Evolutionary conservation across 2,888 invertebrate species (phyloP).

Genomic region (Scaptomyza flava): DNA sequence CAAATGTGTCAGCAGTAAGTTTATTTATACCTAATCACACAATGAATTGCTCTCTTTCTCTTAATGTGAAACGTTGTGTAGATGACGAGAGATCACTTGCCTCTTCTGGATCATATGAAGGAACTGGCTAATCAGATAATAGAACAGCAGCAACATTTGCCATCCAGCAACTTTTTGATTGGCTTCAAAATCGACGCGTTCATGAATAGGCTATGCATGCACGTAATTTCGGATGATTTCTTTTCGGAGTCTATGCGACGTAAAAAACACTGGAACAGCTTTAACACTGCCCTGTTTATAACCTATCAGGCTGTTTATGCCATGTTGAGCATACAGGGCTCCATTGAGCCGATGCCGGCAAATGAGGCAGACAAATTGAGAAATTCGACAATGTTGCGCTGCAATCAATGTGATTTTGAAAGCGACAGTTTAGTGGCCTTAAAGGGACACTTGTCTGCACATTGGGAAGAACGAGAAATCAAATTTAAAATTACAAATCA

Average conservation of each 20-base stretch:
- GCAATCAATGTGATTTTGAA: slow-evolving; percentile 56
- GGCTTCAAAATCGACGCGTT: slow-evolving; percentile 55
- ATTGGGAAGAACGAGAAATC: slow-evolving; percentile 47
- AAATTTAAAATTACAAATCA: slow-evolving; percentile 10
- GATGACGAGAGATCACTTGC: slow-evolving; percentile 54
- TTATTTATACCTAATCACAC: not conserved
- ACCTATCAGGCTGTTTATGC: slow-evolving; percentile 41
- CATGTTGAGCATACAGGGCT: slow-evolving; percentile 36
- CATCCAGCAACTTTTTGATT: slow-evolving; percentile 43
- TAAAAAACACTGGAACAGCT: slow-evolving; percentile 60
- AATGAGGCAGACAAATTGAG: slow-evolving; percentile 24
- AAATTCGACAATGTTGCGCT: slow-evolving; percentile 9
- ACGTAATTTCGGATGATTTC: slow-evolving; percentile 66
- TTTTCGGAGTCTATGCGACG: slow-evolving; percentile 36
- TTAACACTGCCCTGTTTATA: slow-evolving; percentile 58
- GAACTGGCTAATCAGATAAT: slow-evolving; percentile 60
- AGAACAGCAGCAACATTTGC: slow-evolving; percentile 29
- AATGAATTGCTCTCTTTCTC: accelerated
- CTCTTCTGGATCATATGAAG: slow-evolving; percentile 58
- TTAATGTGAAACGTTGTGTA: slow-evolving; percentile 1
- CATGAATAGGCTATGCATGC: slow-evolving; percentile 48
- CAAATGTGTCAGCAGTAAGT: slow-evolving; percentile 40
- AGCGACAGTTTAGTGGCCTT: slow-evolving; percentile 21
- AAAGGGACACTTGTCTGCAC: slow-evolving; percentile 47
- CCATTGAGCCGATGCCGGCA: slow-evolving; percentile 34